Percentiles rank a stretch among this genome's conserved stretches.
Conservation (phyloP, 2,797 vertebrate genomes). For the Scyliorhinus canicula region DNA sequence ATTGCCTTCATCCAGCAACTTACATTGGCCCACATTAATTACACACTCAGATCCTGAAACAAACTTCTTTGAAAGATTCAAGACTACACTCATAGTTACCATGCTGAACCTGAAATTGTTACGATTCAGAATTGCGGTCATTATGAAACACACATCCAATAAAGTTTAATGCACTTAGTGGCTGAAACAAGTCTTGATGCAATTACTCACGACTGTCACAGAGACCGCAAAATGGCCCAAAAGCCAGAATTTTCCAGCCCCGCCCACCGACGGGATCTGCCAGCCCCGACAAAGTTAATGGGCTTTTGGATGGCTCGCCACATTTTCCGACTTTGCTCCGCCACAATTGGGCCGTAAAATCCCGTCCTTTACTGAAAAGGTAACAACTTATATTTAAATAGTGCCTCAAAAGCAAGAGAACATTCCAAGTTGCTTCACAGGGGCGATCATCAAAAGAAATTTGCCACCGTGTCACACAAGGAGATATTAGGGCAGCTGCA, state of each 20-base stretch:
- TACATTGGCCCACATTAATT: background rate
- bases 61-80: background rate
- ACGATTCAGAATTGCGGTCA: background rate
- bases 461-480: background rate
- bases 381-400: background rate
- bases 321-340: too few species aligned
- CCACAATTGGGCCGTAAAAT: too few species aligned
- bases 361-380: background rate
- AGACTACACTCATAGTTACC: background rate
- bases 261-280: too few species aligned
- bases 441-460: background rate
- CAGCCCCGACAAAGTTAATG: too few species aligned
- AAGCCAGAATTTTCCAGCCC: background rate
- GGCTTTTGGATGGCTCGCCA: too few species aligned
- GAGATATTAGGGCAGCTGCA: too few species aligned
- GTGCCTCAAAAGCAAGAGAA: too few species aligned
- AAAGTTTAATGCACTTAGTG: background rate
- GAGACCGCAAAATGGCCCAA: background rate
- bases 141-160: background rate
- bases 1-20: background rate
- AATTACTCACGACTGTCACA: background rate
- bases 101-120: background rate
- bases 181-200: background rate
- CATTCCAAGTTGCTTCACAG: background rate
- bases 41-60: background rate